Percentiles rank a stretch among this genome's conserved stretches.
These are phyloP conservation scores for Lepus timidus DNA, from an alignment of 2,113 vertebrate species.

Conservation along the genomic window DNA sequence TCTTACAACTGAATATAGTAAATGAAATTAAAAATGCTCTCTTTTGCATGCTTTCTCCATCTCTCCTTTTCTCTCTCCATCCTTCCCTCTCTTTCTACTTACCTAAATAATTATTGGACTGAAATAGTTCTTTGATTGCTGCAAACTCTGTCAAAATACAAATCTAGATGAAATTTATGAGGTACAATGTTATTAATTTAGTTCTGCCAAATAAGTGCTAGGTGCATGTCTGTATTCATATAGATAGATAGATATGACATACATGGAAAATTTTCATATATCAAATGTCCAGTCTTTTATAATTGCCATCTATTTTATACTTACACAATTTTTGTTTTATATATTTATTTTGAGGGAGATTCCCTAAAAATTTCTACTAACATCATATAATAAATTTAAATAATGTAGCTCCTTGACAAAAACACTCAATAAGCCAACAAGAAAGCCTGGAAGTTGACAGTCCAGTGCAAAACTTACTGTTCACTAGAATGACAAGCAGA, in stretches of 20 bases:
- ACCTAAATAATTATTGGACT: neutral
- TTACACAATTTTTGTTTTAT: neutral
- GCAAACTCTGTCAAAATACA: neutral
- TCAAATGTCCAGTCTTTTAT: neutral
- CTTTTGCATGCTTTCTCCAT: neutral
- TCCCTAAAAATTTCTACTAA: neutral
- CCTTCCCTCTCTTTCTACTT: neutral
- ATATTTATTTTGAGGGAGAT: neutral
- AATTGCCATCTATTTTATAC: neutral
- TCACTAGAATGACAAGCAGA: neutral
- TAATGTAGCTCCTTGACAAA: slow-evolving; percentile 4
- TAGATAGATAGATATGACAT: neutral
- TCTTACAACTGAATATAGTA: slow-evolving; percentile 47
- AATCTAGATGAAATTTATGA: neutral
- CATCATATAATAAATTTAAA: neutral
- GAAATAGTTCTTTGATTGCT: neutral
- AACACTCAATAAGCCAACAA: neutral
- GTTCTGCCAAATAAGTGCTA: neutral
- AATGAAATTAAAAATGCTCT: neutral
- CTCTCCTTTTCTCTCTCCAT: neutral
- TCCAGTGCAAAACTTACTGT: slow-evolving; percentile 31
- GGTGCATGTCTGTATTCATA: neutral
- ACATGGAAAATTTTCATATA: neutral
- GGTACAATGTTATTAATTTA: neutral
- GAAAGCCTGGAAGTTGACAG: neutral